Conservation (phyloP, 2,113 vertebrate genomes). For the Lophius piscatorius region DNA sequence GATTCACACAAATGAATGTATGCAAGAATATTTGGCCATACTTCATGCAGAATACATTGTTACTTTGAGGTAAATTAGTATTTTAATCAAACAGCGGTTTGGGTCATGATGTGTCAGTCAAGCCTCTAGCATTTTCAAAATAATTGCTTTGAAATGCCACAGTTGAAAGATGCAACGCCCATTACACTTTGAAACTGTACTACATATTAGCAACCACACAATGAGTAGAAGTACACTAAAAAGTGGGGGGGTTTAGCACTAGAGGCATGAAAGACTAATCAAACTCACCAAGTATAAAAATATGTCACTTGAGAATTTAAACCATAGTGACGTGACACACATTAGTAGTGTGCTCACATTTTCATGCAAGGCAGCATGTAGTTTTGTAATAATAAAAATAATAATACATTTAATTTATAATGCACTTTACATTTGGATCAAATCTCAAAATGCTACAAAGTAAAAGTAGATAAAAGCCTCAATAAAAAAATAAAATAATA, state of each 20-base stretch:
- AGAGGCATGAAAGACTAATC: neutral
- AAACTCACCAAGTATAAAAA: too few relatives aligned
- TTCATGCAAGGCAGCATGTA: too few relatives aligned
- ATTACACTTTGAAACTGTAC: neutral
- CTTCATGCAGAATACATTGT: conserved; percentile 21
- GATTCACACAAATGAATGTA: neutral
- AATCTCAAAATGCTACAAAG: too few relatives aligned
- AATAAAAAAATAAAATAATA: too few relatives aligned
- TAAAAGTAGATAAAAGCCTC: too few relatives aligned
- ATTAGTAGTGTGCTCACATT: too few relatives aligned
- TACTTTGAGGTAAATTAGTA: conserved; percentile 30
- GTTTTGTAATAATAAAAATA: too few relatives aligned
- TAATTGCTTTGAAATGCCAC: conserved; percentile 53
- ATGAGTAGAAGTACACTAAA: neutral
- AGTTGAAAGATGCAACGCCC: conserved; percentile 16
- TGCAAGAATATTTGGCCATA: neutral
- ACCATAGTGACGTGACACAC: too few relatives aligned
- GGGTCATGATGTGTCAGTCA: conserved; percentile 35
- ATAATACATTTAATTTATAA: too few relatives aligned
- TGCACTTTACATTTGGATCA: too few relatives aligned
- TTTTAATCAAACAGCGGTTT: conserved; percentile 13
- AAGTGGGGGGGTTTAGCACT: neutral
- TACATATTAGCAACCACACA: neutral
- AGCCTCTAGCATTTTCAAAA: conserved; percentile 30
- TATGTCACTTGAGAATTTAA: too few relatives aligned